Conservation (phyloP, 2,797 vertebrate species). For the Crenuchus spilurus region DNA sequence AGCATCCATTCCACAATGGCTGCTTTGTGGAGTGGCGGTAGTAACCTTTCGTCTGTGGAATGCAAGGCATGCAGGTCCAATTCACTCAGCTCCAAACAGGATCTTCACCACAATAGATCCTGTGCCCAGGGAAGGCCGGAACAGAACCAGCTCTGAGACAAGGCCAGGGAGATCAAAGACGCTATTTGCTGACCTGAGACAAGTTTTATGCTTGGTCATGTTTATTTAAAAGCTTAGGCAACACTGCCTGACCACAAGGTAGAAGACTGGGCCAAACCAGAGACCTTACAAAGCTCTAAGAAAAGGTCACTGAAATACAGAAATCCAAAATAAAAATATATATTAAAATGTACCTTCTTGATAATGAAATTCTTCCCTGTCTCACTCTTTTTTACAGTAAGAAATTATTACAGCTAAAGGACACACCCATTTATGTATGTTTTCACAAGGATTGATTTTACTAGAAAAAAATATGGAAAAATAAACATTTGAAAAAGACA, state of each 20-base stretch:
- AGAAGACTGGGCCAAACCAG: not conserved
- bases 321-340: not conserved
- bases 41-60: conserved; percentile 77
- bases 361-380: too few species aligned
- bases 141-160: not conserved
- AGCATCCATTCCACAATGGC: conserved; percentile 64
- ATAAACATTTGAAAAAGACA: too few species aligned
- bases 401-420: too few species aligned
- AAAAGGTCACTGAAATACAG: not conserved
- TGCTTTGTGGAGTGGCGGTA: conserved; percentile 73
- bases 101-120: conserved; percentile 58
- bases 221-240: not conserved
- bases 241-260: not conserved
- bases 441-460: too few species aligned
- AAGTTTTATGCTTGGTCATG: not conserved
- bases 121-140: conserved; percentile 17
- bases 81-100: conserved; percentile 71
- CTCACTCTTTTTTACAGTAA: too few species aligned
- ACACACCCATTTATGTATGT: too few species aligned
- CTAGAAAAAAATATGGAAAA: too few species aligned
- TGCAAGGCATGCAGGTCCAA: conserved; percentile 75
- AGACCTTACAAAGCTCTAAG: not conserved
- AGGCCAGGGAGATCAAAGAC: not conserved
- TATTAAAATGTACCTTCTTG: not conserved
- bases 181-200: conserved; percentile 3